Percentiles rank a stretch among this genome's conserved stretches.
These are phyloP conservation scores for Idaea straminata DNA, from an alignment of 2,888 invertebrate species.

Conservation along the genomic window DNA sequence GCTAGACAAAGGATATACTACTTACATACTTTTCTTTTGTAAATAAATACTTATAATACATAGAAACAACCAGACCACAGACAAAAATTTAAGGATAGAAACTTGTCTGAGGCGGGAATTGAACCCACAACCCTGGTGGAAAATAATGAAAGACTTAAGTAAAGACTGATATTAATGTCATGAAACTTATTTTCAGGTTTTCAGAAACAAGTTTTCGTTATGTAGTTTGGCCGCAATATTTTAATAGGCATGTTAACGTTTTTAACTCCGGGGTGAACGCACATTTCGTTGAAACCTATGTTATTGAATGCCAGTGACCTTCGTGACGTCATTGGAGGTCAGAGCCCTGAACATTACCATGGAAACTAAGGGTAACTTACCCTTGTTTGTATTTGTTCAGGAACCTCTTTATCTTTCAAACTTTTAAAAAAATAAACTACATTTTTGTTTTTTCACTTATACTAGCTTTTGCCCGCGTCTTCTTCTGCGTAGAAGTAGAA, in stretches of 20 bases:
- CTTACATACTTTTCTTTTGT: too few species aligned
- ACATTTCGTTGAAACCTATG: conserved; percentile 39
- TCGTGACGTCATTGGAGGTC: conserved; percentile 21
- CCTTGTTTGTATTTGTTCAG: background rate
- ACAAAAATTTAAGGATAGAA: too few species aligned
- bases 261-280: conserved; percentile 22
- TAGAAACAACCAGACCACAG: too few species aligned
- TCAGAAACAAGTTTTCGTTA: background rate
- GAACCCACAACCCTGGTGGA: too few species aligned
- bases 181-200: background rate
- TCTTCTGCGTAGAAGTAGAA: too few species aligned
- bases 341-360: background rate
- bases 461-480: too few species aligned
- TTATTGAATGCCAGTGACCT: conserved; percentile 33
- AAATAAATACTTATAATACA: too few species aligned
- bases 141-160: too few species aligned
- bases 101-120: too few species aligned
- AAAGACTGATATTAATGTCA: background rate
- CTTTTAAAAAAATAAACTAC: too few species aligned
- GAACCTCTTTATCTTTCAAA: background rate
- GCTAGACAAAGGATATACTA: too few species aligned
- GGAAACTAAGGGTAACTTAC: background rate
- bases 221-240: background rate
- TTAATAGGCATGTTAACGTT: conserved; percentile 5
- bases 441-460: too few species aligned